These are phyloP conservation scores for Onychorhynchus coronatus DNA, from an alignment of 2,113 vertebrate species.

Conservation along the genomic window DNA sequence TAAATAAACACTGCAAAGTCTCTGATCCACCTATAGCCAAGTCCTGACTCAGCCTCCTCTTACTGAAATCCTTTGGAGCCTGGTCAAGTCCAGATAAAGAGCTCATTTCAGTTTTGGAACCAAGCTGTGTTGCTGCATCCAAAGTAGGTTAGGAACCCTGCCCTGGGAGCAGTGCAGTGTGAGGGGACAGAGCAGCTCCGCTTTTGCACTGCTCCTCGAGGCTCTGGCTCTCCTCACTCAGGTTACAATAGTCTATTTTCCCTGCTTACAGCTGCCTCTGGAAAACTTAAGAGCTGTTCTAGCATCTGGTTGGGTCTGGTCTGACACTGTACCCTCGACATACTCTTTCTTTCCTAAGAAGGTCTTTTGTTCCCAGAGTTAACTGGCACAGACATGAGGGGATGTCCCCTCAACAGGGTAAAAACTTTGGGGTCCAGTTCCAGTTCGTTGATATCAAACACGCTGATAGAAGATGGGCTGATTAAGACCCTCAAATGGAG, in stretches of 20 bases:
- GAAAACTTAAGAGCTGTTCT: background rate
- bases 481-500: background rate
- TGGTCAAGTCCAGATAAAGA: constrained; percentile 21
- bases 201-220: background rate
- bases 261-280: background rate
- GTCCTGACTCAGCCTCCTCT: constrained; percentile 38
- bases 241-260: background rate
- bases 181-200: background rate
- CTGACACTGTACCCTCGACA: background rate
- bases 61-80: constrained; percentile 39
- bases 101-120: background rate
- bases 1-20: constrained; percentile 37
- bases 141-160: background rate
- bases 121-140: background rate
- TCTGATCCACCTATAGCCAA: constrained; percentile 11
- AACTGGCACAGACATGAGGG: background rate
- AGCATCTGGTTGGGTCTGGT: background rate
- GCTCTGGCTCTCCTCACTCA: background rate
- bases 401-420: background rate
- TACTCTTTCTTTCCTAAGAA: background rate
- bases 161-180: background rate
- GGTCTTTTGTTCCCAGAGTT: background rate
- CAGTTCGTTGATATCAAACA: background rate
- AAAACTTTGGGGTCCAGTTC: background rate
- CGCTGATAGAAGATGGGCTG: background rate